Percentiles rank a stretch among this genome's conserved stretches.
Conservation (phyloP, 1,140 invertebrate species). For the Batillaria attramentaria region DNA sequence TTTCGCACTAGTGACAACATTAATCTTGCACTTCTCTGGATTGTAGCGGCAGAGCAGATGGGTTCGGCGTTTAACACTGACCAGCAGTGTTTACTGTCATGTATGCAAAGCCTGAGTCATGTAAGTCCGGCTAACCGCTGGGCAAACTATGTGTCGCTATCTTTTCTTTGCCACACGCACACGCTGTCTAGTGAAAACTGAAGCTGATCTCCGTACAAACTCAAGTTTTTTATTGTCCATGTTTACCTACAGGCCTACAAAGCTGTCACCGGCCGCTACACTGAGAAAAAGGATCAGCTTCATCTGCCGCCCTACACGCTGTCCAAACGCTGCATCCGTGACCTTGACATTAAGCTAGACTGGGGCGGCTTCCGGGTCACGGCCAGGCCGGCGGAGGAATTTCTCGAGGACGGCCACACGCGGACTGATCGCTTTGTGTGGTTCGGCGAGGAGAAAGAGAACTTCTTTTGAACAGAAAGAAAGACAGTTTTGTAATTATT, state of each 20-base stretch:
- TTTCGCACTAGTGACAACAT: too few relatives aligned
- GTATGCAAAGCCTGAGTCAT: too few relatives aligned
- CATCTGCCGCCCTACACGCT: conserved; percentile 43
- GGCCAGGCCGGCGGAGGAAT: conserved; percentile 26
- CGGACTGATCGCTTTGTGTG: conserved; percentile 51
- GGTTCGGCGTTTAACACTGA: too few relatives aligned
- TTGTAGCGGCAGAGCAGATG: too few relatives aligned
- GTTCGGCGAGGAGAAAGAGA: conserved; percentile 43
- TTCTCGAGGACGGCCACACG: conserved; percentile 39
- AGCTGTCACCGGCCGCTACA: conserved; percentile 47
- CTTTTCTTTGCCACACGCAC: background rate
- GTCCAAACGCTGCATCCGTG: conserved; percentile 42
- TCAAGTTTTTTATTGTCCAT: background rate
- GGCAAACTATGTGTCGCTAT: too few relatives aligned
- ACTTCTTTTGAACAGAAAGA: conserved; percentile 30
- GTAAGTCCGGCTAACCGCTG: too few relatives aligned
- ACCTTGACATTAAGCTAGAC: conserved; percentile 45
- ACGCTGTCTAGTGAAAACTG: background rate
- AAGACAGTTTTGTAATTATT: background rate
- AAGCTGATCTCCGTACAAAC: background rate
- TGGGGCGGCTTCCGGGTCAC: conserved; percentile 49
- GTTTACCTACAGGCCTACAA: conserved; percentile 44
- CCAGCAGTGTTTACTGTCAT: too few relatives aligned
- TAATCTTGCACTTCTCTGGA: too few relatives aligned
- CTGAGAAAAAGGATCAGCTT: conserved; percentile 41